Conservation (phyloP, 2,797 vertebrate genomes). For the Percopsis omiscomaycus region DNA sequence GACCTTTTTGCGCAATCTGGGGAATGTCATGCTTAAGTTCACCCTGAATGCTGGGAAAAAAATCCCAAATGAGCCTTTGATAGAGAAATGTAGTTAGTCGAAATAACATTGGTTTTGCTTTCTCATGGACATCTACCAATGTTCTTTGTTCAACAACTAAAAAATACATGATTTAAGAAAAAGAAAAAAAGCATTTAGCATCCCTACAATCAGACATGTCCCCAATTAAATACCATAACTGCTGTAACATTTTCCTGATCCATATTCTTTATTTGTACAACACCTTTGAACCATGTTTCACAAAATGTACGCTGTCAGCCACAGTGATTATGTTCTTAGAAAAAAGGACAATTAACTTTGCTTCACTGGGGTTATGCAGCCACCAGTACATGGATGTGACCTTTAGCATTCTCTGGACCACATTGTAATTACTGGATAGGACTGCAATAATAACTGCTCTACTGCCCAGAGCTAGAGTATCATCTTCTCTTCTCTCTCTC, state of each 20-base stretch:
- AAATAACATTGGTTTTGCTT: conserved; percentile 14
- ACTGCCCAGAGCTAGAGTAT: conserved; percentile 59
- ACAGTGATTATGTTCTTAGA: conserved; percentile 49
- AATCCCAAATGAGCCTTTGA: conserved; percentile 5
- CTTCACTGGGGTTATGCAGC: conserved; percentile 40
- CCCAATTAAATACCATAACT: not conserved
- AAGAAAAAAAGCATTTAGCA: conserved; percentile 2
- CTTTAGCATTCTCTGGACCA: conserved; percentile 50
- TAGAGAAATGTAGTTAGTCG: conserved; percentile 11
- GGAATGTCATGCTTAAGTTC: conserved; percentile 48
- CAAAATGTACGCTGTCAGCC: conserved; percentile 30
- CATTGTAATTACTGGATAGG: conserved; percentile 61
- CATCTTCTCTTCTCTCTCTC: not conserved
- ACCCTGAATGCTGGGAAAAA: conserved; percentile 39
- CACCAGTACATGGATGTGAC: conserved; percentile 52
- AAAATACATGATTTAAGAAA: conserved; percentile 12
- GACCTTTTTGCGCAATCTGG: conserved; percentile 20
- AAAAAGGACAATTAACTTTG: conserved; percentile 52
- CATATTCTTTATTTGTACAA: conserved; percentile 27
- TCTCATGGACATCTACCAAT: conserved; percentile 12
- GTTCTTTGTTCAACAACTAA: not conserved
- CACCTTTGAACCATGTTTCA: conserved; percentile 37
- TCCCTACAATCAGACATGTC: conserved; percentile 8
- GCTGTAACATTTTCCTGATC: conserved; percentile 19
- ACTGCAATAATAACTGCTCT: conserved; percentile 63